Evolutionary conservation across 2,113 vertebrate genomes (phyloP), one percentile per base, ranked within the genome.

Genomic region (Pongo abelii): DNA sequence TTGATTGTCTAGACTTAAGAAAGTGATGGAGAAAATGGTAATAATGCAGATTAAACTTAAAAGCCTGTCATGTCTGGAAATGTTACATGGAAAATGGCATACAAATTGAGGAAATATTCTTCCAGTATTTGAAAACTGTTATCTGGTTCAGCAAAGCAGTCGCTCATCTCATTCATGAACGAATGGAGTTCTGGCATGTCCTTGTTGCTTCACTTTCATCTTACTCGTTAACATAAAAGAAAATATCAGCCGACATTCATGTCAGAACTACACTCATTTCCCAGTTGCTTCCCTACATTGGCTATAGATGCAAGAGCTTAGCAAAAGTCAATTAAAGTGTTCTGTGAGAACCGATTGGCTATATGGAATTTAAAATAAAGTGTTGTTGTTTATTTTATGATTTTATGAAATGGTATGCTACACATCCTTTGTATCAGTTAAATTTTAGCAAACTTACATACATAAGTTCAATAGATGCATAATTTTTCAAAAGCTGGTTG

Each of bases 1-100:
- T 91, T 92, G 94, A 85, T 95, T 94, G 87, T 84, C 38, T 97
- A 91, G 83, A 95, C 83, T 79, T 89, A 93, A 95, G 84, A 84
- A 72, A 78, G 20, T 22, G 67, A 88, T 38, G 25, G 55, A 72
- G 48, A 48, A 95, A 95, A 94, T 61, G 67, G 88, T 96, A 96
- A 84, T 92, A 72, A 91, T n/a, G 22, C 57, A 94, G 59, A 95
- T 91, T 91, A 90, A 94, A 90, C 32, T 59, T 93, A 92, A 95
- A 93, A 97, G 79, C 75, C 80, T 77, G n/a, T 61, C 2, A 0
- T 57, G 72, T 84, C 77, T 95, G 32, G 90, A 95, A 93, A 91
- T 83, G 67, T 69, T 81, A 78, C 87, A n/a, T 59, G 48, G 50
- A 57, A 46, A 94, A 61, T 59, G 70, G n/a, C 69, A 69, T 40